Percentiles rank a stretch among this genome's conserved stretches.
Conservation (phyloP, 2,888 invertebrate genomes). For the Neuroscelio doddi region DNA sequence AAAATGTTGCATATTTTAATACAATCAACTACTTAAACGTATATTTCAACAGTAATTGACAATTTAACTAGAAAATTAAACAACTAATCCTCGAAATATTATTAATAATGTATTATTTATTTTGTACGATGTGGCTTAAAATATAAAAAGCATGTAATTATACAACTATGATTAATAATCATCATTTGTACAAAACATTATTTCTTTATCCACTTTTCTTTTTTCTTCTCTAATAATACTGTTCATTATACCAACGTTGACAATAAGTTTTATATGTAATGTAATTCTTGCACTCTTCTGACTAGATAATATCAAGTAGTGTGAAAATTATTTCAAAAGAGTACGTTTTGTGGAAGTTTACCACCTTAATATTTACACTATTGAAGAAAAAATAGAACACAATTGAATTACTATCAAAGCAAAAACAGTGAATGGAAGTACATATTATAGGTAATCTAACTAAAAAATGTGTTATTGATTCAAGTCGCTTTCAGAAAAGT, state of each 20-base stretch:
- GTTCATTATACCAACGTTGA: conserved; percentile 28
- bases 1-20: no score
- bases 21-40: no score
- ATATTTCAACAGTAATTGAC: no score
- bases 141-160: conserved; percentile 17
- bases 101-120: conserved; percentile 12
- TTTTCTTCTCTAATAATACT: conserved; percentile 30
- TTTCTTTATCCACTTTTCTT: background rate
- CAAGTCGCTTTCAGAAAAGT: no score
- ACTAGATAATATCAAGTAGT: conserved; percentile 38
- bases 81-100: no score
- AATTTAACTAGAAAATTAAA: no score
- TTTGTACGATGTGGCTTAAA: conserved; percentile 24
- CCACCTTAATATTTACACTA: no score
- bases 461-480: no score
- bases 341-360: conserved; percentile 9
- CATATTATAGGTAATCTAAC: no score
- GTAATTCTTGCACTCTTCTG: conserved; percentile 34
- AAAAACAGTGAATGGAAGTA: no score
- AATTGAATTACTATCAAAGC: no score
- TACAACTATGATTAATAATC: conserved; percentile 16
- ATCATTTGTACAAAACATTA: conserved; percentile 20
- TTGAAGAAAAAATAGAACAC: no score
- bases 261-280: conserved; percentile 17
- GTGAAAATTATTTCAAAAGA: conserved; percentile 27